These are phyloP conservation scores for Gobius niger DNA, from an alignment of 2,113 vertebrate species.

Conservation along the genomic window DNA sequence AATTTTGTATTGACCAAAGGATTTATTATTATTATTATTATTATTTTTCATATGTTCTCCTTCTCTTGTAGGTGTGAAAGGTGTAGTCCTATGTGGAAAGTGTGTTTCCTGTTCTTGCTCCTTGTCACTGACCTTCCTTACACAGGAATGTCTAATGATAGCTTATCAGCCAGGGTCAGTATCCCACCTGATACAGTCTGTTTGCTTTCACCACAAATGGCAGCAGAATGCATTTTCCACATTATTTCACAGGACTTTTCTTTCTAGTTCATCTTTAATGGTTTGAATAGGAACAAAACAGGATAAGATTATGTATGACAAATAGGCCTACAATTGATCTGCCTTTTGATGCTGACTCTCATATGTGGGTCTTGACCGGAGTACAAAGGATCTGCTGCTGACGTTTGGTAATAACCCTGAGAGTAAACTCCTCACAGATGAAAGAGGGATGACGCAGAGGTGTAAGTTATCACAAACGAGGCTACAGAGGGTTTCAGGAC, in stretches of 20 bases:
- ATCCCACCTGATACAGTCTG: conserved; percentile 37
- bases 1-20: too few species aligned
- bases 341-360: background rate
- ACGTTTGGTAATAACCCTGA: conserved; percentile 31
- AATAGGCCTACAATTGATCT: background rate
- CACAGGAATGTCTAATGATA: conserved; percentile 57
- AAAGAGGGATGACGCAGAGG: conserved; percentile 52
- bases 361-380: conserved; percentile 16
- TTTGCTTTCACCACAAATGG: conserved; percentile 39
- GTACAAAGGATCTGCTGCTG: conserved; percentile 39
- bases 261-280: background rate
- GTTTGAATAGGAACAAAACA: background rate
- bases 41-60: too few species aligned
- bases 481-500: background rate
- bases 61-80: too few species aligned
- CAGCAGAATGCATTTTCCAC: background rate
- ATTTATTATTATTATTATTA: too few species aligned
- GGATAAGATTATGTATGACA: conserved; percentile 1
- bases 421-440: conserved; percentile 36
- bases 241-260: background rate
- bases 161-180: conserved; percentile 55
- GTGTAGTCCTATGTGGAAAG: too few species aligned
- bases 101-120: conserved; percentile 26
- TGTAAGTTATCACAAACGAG: conserved; percentile 44
- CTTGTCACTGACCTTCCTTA: conserved; percentile 38